phyloP scores from a whole-genome alignment of 35 echinoderm and acorn worm species.

The Apostichopus japonicus region DNA sequence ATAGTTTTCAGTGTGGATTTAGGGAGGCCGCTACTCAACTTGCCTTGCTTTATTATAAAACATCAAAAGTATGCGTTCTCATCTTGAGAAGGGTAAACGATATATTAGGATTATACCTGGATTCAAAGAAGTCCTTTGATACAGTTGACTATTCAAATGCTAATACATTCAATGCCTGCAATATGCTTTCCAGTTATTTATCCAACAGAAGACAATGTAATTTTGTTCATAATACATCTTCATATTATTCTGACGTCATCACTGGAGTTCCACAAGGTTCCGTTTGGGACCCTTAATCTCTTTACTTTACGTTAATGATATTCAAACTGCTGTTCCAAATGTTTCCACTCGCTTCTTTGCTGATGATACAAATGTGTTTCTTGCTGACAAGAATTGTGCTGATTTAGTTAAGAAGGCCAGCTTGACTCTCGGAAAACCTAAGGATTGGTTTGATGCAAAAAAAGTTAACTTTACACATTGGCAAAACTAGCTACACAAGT shows the following conservation, averaged over 20 bases:
- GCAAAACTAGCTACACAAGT: not conserved
- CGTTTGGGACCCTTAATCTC: not conserved
- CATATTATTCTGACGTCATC: conserved; percentile 16
- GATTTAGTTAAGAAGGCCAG: not conserved
- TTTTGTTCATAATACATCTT: conserved; percentile 20
- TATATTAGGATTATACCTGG: not conserved
- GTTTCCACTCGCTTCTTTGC: conserved; percentile 14
- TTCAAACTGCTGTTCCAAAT: not conserved
- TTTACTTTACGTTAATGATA: conserved; percentile 24
- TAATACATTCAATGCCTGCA: not conserved
- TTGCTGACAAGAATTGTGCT: not conserved
- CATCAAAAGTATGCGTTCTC: not conserved
- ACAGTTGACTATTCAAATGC: not conserved
- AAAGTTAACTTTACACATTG: not conserved
- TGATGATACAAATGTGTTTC: not conserved
- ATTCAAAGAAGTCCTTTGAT: not conserved
- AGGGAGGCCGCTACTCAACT: not conserved
- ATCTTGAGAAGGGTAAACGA: not conserved
- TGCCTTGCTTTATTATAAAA: not conserved
- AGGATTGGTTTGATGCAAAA: not conserved
- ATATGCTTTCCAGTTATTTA: not conserved
- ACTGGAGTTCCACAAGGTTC: not conserved
- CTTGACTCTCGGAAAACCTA: not conserved
- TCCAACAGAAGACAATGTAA: conserved; percentile 6
- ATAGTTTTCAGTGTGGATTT: not conserved